Percentiles rank a stretch among this genome's conserved stretches.
Conservation (phyloP, 92 coral and sea anemone species). For the Galaxea fascicularis region DNA sequence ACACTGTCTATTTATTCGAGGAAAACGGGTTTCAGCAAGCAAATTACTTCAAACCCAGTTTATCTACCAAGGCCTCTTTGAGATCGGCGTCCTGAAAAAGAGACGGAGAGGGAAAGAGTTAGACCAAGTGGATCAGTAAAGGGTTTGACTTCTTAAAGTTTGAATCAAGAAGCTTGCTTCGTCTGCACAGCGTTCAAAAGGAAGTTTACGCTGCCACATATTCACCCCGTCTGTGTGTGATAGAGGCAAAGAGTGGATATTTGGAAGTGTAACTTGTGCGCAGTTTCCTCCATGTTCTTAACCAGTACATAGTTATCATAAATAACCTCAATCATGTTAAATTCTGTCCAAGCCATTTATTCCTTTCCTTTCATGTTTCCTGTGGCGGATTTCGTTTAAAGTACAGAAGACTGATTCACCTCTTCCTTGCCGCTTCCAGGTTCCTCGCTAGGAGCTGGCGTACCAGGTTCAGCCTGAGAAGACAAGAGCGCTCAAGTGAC, state of each 20-base stretch:
- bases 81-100: conserved; percentile 17
- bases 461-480: background rate
- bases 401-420: background rate
- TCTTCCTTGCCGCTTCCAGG: background rate
- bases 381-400: too few relatives aligned
- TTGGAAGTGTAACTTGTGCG: too few relatives aligned
- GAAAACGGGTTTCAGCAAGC: background rate
- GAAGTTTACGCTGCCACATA: too few relatives aligned
- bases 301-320: too few relatives aligned
- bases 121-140: background rate
- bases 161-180: background rate
- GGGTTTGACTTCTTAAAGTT: background rate
- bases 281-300: too few relatives aligned
- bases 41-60: conserved; percentile 10
- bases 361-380: too few relatives aligned
- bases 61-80: conserved; percentile 14
- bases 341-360: too few relatives aligned
- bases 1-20: conserved; percentile 8
- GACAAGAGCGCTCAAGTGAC: too few relatives aligned
- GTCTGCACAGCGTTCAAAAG: too few relatives aligned
- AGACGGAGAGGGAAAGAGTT: background rate
- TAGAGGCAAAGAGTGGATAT: too few relatives aligned
- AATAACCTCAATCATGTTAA: too few relatives aligned
- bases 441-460: background rate
- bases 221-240: too few relatives aligned